These are phyloP conservation scores for Julus scanicus DNA, from an alignment of 2,888 invertebrate species.

Conservation along the genomic window DNA sequence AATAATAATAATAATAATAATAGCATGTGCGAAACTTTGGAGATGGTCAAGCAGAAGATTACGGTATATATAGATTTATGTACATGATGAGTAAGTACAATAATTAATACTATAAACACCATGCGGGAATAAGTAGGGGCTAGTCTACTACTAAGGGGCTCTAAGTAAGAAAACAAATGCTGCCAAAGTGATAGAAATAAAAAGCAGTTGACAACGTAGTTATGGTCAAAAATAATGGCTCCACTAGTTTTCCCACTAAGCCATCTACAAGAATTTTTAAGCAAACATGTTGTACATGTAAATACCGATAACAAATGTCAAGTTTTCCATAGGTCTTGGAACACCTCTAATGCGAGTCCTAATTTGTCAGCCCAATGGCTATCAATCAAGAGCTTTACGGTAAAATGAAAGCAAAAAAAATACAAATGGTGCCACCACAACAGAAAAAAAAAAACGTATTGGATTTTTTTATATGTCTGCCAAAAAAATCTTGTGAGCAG, in stretches of 20 bases:
- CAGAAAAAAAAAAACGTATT: not conserved
- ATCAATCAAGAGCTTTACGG: not conserved
- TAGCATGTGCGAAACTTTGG: conserved; percentile 67
- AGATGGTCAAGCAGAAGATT: conserved; percentile 68
- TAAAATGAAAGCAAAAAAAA: not conserved
- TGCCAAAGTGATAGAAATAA: conserved; percentile 47
- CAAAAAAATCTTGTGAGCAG: no score
- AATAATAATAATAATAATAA: conserved; percentile 53
- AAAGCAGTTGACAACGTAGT: conserved; percentile 44
- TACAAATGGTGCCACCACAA: not conserved
- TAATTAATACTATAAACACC: conserved; percentile 51
- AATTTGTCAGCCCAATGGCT: not conserved
- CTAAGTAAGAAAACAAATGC: conserved; percentile 47
- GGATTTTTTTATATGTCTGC: not conserved
- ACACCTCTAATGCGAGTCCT: not conserved
- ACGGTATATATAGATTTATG: conserved; percentile 53
- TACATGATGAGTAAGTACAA: conserved; percentile 51
- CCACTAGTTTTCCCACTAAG: not conserved
- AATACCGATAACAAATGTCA: not conserved
- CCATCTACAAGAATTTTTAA: conserved; percentile 17
- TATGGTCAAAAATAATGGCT: conserved; percentile 15
- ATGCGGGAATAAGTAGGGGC: conserved; percentile 49
- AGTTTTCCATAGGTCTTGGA: not conserved
- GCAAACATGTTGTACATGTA: not conserved
- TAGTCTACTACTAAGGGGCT: conserved; percentile 45